Percentiles rank a stretch among this genome's conserved stretches.
These are phyloP conservation scores for Telenomus remus DNA, from an alignment of 1,140 invertebrate species.

Conservation along the genomic window DNA sequence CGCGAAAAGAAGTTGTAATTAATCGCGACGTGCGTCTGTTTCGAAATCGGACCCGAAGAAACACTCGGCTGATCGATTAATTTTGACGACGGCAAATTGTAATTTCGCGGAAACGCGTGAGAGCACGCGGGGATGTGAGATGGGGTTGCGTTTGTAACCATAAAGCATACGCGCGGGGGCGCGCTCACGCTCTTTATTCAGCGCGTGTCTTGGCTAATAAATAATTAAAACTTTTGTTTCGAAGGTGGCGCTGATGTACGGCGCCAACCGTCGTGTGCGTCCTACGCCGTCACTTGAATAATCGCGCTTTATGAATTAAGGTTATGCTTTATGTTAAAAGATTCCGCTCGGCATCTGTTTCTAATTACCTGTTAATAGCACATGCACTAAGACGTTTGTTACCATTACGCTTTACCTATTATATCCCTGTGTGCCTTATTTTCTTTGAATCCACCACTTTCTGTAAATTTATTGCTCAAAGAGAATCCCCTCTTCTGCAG, in stretches of 20 bases:
- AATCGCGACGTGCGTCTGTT: constrained; percentile 8
- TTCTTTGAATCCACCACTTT: constrained; percentile 46
- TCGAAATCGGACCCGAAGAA: constrained; percentile 28
- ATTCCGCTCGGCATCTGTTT: constrained; percentile 76
- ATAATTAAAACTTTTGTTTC: constrained; percentile 77
- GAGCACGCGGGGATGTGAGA: constrained; percentile 21
- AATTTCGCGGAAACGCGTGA: constrained; percentile 35
- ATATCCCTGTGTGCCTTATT: constrained; percentile 53
- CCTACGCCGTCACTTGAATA: constrained; percentile 69
- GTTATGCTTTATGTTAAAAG: constrained; percentile 76
- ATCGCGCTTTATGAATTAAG: constrained; percentile 76
- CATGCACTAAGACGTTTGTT: constrained; percentile 71
- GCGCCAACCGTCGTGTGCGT: constrained; percentile 65
- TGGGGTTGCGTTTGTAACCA: constrained; percentile 49
- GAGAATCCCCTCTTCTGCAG: constrained; percentile 32
- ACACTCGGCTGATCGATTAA: constrained; percentile 47
- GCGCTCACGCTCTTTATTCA: constrained; percentile 63
- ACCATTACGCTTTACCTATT: constrained; percentile 67
- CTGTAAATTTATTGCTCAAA: constrained; percentile 52
- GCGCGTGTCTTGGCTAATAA: constrained; percentile 72
- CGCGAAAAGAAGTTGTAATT: constrained; percentile 50
- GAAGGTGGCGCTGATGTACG: constrained; percentile 73
- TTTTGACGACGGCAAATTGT: constrained; percentile 18
- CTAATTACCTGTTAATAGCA: constrained; percentile 76
- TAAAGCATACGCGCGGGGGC: constrained; percentile 58